Conservation (phyloP, 2,797 vertebrate species). For the Anguilla megastoma region DNA sequence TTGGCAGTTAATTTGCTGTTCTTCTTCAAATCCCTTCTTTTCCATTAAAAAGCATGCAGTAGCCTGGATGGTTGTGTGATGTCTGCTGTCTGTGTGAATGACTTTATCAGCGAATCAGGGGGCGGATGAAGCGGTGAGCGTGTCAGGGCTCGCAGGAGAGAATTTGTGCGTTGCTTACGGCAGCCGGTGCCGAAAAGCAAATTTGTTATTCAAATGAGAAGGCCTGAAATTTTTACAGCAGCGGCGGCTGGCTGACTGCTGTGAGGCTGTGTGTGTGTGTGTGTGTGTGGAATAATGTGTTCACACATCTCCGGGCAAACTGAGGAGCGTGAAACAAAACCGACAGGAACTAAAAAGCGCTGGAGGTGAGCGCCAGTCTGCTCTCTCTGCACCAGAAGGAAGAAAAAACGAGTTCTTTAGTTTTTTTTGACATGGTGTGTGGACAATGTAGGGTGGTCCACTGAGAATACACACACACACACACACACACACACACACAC, state of each 20-base stretch:
- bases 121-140: conserved; percentile 37
- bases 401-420: background rate
- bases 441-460: background rate
- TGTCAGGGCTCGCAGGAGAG: background rate
- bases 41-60: background rate
- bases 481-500: background rate
- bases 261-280: background rate
- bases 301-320: background rate
- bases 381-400: background rate
- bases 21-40: background rate
- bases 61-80: background rate
- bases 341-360: background rate
- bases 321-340: background rate
- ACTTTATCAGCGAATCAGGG: background rate
- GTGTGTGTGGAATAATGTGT: background rate
- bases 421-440: background rate
- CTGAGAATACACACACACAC: background rate
- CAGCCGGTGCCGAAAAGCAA: conserved; percentile 17
- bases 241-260: conserved; percentile 1
- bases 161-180: background rate
- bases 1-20: background rate
- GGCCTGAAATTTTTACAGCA: conserved; percentile 21
- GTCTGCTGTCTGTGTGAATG: background rate
- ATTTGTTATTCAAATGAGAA: conserved; percentile 37
- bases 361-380: background rate